These are phyloP conservation scores for Podilymbus podiceps DNA, from an alignment of 2,113 vertebrate genomes.

Conservation along the genomic window DNA sequence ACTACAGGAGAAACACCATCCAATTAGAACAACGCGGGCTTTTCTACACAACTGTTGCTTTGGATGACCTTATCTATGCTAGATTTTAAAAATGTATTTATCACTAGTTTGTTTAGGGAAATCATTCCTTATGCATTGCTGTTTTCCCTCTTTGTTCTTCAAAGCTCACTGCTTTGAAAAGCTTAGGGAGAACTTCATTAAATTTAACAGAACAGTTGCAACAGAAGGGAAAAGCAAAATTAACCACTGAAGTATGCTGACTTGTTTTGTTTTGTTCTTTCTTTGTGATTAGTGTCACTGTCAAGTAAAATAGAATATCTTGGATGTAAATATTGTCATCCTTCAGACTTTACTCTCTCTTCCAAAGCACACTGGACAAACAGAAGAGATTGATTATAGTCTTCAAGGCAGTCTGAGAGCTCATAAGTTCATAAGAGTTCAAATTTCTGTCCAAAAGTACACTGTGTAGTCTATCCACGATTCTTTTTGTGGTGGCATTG, in stretches of 20 bases:
- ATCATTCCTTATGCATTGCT: neutral
- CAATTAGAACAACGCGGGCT: neutral
- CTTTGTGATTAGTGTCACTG: neutral
- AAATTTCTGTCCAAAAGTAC: neutral
- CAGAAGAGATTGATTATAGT: neutral
- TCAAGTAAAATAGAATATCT: conserved; percentile 14
- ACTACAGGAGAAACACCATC: neutral
- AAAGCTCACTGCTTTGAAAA: neutral
- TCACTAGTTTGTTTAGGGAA: neutral
- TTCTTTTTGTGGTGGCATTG: neutral
- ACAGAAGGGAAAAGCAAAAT: neutral
- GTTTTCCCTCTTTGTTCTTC: neutral
- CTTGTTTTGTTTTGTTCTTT: neutral
- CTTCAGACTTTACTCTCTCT: neutral
- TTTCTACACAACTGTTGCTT: neutral
- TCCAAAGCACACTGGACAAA: neutral
- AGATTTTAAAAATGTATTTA: neutral
- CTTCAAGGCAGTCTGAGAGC: neutral
- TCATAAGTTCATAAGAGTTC: neutral
- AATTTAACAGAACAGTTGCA: neutral
- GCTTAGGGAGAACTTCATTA: neutral
- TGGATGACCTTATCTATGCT: neutral
- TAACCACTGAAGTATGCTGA: neutral
- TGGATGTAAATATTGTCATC: neutral
- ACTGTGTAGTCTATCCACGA: neutral